A percentile compares a stretch with the other conserved stretches of the same genome.
phyloP scores from a whole-genome alignment of 2,888 invertebrate genomes.

The Helicoverpa assulta region DNA sequence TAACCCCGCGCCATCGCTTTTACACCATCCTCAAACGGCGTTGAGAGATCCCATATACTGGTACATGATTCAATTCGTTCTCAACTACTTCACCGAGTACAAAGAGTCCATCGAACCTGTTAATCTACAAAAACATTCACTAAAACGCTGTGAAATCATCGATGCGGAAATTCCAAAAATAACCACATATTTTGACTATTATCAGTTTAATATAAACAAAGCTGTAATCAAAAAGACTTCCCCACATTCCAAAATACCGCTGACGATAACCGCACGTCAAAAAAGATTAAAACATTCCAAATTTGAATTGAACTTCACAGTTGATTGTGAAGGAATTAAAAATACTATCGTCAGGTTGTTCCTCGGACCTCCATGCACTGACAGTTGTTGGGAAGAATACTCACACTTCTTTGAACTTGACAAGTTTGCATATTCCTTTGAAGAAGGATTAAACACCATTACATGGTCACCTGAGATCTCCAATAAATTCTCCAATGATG shows the following conservation, averaged over 20 bases:
- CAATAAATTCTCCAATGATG: conserved; percentile 72
- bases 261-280: conserved; percentile 75
- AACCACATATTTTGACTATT: conserved; percentile 79
- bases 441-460: conserved; percentile 75
- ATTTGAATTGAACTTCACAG: conserved; percentile 76
- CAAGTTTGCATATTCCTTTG: conserved; percentile 69
- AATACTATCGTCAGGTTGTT: conserved; percentile 78
- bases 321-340: conserved; percentile 70
- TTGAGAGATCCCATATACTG: conserved; percentile 83
- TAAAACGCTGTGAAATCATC: conserved; percentile 72
- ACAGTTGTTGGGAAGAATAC: conserved; percentile 75
- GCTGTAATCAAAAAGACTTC: conserved; percentile 63
- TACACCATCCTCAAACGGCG: conserved; percentile 84
- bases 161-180: conserved; percentile 72
- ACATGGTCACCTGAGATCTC: conserved; percentile 77
- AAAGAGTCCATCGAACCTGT: conserved; percentile 73
- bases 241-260: conserved; percentile 55
- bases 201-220: conserved; percentile 75
- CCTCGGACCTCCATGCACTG: conserved; percentile 79
- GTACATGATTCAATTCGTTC: conserved; percentile 75
- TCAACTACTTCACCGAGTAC: conserved; percentile 79
- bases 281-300: conserved; percentile 78
- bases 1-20: conserved; percentile 81
- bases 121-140: conserved; percentile 74
- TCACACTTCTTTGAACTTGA: conserved; percentile 80